Percentiles rank a stretch among this genome's conserved stretches.
Conservation (phyloP, 1,140 invertebrate species). For the Ooceraea biroi region DNA sequence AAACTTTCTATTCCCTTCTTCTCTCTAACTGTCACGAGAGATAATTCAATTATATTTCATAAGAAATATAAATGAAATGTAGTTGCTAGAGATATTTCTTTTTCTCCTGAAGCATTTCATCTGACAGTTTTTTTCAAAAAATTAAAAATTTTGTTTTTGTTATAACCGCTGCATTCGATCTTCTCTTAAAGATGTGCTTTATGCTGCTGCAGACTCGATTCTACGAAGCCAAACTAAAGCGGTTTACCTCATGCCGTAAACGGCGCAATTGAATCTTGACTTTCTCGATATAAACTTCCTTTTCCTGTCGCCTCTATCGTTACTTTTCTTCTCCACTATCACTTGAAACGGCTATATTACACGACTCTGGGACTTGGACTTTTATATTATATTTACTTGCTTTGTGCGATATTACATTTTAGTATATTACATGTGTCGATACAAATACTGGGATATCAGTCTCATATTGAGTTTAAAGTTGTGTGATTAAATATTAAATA, state of each 20-base stretch:
- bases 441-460: neutral
- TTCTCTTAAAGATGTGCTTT: neutral
- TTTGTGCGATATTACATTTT: slow-evolving; percentile 34
- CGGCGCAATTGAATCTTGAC: slow-evolving; percentile 75
- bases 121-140: neutral
- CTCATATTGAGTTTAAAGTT: neutral
- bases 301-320: slow-evolving; percentile 24
- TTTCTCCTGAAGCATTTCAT: neutral
- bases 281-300: slow-evolving; percentile 21
- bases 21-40: neutral
- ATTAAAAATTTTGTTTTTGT: slow-evolving; percentile 11
- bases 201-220: slow-evolving; percentile 2
- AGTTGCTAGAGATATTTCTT: no score
- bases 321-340: slow-evolving; percentile 18
- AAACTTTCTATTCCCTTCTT: neutral
- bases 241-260: slow-evolving; percentile 70
- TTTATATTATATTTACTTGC: slow-evolving; percentile 60
- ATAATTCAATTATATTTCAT: no score
- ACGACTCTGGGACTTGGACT: slow-evolving; percentile 69
- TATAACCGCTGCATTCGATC: neutral
- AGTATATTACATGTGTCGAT: neutral
- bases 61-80: no score
- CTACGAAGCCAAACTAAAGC: slow-evolving; percentile 36
- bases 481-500: neutral
- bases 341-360: slow-evolving; percentile 59